A percentile compares a stretch with the other conserved stretches of the same genome.
phyloP scores from a whole-genome alignment of 2,113 vertebrate species.

The Cardinalis cardinalis region DNA sequence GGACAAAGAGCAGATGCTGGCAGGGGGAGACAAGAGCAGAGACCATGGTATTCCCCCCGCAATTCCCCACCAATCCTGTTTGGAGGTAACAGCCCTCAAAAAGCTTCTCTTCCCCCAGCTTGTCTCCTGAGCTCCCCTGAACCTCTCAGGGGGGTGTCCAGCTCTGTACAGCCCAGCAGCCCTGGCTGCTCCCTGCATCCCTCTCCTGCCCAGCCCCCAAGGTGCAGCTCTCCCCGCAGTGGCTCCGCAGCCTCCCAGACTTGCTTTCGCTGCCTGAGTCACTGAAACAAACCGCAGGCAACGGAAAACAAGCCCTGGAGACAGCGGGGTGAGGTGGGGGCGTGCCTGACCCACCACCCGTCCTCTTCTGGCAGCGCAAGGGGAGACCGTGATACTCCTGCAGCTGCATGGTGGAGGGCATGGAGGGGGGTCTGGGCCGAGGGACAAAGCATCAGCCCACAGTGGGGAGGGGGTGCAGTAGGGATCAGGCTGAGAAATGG shows the following conservation, averaged over 20 bases:
- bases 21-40: not conserved
- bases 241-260: constrained; percentile 78
- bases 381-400: not conserved
- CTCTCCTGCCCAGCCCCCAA: not conserved
- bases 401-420: not conserved
- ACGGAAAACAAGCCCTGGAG: constrained; percentile 92
- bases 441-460: not conserved
- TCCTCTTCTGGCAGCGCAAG: not conserved
- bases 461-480: not conserved
- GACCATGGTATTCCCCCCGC: not conserved
- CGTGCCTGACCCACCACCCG: fast-evolving
- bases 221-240: not conserved
- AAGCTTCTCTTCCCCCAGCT: not conserved
- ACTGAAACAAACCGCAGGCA: constrained; percentile 82
- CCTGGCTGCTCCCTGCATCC: not conserved
- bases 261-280: constrained; percentile 98
- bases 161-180: not conserved
- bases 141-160: not conserved
- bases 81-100: not conserved
- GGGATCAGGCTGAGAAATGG: not conserved
- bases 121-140: not conserved
- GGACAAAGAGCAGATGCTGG: not conserved
- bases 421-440: fast-evolving
- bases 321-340: not conserved
- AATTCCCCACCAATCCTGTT: not conserved